Percentiles rank a stretch among this genome's conserved stretches.
Evolutionary conservation across 2,888 invertebrate genomes (phyloP).

Genomic region (Lymantria dispar): DNA sequence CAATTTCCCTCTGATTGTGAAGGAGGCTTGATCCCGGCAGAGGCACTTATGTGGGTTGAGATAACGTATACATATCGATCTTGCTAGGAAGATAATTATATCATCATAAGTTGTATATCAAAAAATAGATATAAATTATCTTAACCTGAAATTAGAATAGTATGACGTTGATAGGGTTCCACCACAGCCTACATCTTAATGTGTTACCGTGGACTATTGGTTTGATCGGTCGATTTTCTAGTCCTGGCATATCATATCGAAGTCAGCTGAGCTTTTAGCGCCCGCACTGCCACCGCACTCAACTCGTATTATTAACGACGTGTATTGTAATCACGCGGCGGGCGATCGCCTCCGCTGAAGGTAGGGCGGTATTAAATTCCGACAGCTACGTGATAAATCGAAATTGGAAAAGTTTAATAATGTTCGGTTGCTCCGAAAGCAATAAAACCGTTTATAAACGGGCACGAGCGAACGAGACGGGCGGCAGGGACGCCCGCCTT

Average conservation of each 20-base stretch:
- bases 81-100: too few species aligned
- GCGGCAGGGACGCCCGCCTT: slow-evolving; percentile 77
- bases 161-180: too few species aligned
- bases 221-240: slow-evolving; percentile 5
- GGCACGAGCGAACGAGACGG: slow-evolving; percentile 80
- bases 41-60: too few species aligned
- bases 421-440: slow-evolving; percentile 83
- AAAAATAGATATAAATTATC: too few species aligned
- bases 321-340: slow-evolving; percentile 83
- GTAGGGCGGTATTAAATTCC: slow-evolving; percentile 83
- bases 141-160: too few species aligned
- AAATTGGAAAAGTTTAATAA: slow-evolving; percentile 84
- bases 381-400: slow-evolving; percentile 83
- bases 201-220: not conserved
- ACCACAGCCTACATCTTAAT: too few species aligned
- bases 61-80: too few species aligned
- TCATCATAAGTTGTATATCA: too few species aligned
- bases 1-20: too few species aligned
- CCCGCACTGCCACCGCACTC: slow-evolving; percentile 44
- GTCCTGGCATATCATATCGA: slow-evolving; percentile 16
- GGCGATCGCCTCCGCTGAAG: slow-evolving; percentile 82
- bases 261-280: slow-evolving; percentile 44
- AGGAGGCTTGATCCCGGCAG: too few species aligned
- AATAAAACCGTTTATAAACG: slow-evolving; percentile 83
- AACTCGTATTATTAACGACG: slow-evolving; percentile 79